Percentiles rank a stretch among this genome's conserved stretches.
Conservation (phyloP, 2,888 invertebrate species). For the Plagodis dolabraria region DNA sequence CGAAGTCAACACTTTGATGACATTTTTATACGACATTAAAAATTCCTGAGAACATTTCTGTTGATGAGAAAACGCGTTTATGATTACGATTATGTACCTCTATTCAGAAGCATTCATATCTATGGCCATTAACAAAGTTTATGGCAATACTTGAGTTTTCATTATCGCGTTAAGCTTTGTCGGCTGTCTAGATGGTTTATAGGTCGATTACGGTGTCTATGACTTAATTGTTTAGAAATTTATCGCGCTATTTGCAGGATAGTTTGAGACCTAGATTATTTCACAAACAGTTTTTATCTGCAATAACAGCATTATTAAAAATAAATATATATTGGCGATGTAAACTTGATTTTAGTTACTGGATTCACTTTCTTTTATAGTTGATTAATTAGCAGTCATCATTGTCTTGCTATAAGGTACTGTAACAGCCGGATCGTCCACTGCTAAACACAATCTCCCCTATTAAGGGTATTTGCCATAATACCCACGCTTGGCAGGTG, state of each 20-base stretch:
- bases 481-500: too few relatives aligned
- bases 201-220: neutral
- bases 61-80: conserved; percentile 25
- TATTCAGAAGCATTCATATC: conserved; percentile 17
- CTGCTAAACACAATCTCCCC: too few relatives aligned
- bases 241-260: neutral
- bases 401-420: too few relatives aligned
- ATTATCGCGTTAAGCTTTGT: conserved; percentile 5
- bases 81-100: conserved; percentile 20
- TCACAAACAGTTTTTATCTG: too few relatives aligned
- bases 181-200: neutral
- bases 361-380: too few relatives aligned
- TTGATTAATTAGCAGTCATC: too few relatives aligned
- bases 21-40: conserved; percentile 26
- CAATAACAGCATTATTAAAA: too few relatives aligned
- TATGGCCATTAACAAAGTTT: conserved; percentile 12
- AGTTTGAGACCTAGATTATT: too few relatives aligned
- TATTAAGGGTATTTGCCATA: too few relatives aligned
- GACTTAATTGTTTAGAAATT: neutral
- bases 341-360: too few relatives aligned
- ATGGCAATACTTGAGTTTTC: conserved; percentile 6
- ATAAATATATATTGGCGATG: too few relatives aligned
- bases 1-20: conserved; percentile 15
- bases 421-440: too few relatives aligned
- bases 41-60: conserved; percentile 5